Evolutionary conservation across 1,140 invertebrate genomes (phyloP).

Genomic region (Drosophila novamexicana): DNA sequence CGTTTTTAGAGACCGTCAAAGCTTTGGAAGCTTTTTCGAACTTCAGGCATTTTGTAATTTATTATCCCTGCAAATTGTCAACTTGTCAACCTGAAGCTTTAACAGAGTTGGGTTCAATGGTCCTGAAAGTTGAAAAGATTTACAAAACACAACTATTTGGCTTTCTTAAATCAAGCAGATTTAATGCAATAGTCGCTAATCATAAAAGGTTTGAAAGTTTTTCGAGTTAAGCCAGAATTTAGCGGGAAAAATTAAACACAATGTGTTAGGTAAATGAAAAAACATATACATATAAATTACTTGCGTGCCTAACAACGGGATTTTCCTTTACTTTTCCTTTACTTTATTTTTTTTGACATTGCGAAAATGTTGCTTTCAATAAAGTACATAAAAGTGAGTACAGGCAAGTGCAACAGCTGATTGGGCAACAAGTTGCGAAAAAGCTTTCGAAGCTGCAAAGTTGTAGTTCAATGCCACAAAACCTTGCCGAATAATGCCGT

Average conservation of each 20-base stretch:
- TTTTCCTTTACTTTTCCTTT: not conserved
- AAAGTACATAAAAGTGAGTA: conserved; percentile 7
- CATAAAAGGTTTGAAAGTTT: too few relatives aligned
- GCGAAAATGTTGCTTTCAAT: not conserved
- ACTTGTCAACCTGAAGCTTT: not conserved
- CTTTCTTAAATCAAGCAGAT: too few relatives aligned
- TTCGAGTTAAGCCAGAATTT: not conserved
- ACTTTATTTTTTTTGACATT: not conserved
- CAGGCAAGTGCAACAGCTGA: conserved; percentile 67
- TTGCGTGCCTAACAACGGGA: not conserved
- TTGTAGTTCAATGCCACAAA: conserved; percentile 69
- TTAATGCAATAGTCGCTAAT: too few relatives aligned
- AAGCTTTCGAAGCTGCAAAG: conserved; percentile 74
- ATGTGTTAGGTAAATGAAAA: not conserved
- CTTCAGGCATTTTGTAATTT: conserved; percentile 30
- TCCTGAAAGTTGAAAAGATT: not conserved
- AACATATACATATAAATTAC: not conserved
- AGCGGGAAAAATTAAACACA: not conserved
- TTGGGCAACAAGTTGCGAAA: conserved; percentile 82
- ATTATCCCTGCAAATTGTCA: conserved; percentile 3
- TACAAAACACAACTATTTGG: too few relatives aligned
- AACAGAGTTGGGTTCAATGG: conserved; percentile 20
- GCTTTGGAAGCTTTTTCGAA: conserved; percentile 74
- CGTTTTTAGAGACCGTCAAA: conserved; percentile 38
- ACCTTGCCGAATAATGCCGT: conserved; percentile 23